Evolutionary conservation across 53 echinoderm and acorn worm species (phyloP).

Genomic region (Paelopatides confundens): DNA sequence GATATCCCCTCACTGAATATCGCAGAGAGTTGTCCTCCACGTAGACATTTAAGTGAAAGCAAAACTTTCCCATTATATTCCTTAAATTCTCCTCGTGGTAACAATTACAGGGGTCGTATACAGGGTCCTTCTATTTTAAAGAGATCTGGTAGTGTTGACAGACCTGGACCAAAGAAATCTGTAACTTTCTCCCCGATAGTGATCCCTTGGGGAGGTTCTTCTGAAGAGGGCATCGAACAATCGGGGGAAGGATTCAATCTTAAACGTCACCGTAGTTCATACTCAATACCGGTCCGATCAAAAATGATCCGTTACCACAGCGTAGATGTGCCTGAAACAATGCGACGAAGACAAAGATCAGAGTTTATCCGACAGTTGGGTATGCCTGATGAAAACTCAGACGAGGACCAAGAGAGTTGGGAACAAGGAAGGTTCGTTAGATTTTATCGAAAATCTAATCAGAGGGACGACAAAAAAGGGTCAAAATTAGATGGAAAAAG

Average conservation of each 20-base stretch:
- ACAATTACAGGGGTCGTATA: conserved; percentile 76
- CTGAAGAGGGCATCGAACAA: conserved; percentile 49
- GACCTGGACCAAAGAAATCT: conserved; percentile 80
- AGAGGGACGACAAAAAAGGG: conserved; percentile 9
- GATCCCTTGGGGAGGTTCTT: conserved; percentile 53
- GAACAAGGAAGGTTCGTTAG: conserved; percentile 21
- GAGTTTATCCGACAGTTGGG: conserved; percentile 40
- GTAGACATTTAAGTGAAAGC: neutral
- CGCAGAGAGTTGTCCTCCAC: conserved; percentile 36
- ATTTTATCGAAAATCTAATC: conserved; percentile 8
- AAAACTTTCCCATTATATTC: conserved; percentile 41
- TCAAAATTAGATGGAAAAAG: neutral
- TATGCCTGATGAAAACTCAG: neutral
- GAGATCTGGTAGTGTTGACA: conserved; percentile 74
- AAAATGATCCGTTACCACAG: conserved; percentile 85
- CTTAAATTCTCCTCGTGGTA: conserved; percentile 20
- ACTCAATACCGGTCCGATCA: conserved; percentile 58
- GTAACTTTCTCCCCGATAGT: conserved; percentile 92
- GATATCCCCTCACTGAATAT: conserved; percentile 79
- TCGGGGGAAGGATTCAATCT: conserved; percentile 35
- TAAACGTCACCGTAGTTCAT: conserved; percentile 26
- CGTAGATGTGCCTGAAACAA: conserved; percentile 81
- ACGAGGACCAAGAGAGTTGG: conserved; percentile 36
- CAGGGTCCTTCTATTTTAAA: conserved; percentile 82
- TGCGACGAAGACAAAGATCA: conserved; percentile 6